A percentile compares a stretch with the other conserved stretches of the same genome.
phyloP scores from a whole-genome alignment of 1,140 invertebrate genomes.

The Temnothorax nylanderi region DNA sequence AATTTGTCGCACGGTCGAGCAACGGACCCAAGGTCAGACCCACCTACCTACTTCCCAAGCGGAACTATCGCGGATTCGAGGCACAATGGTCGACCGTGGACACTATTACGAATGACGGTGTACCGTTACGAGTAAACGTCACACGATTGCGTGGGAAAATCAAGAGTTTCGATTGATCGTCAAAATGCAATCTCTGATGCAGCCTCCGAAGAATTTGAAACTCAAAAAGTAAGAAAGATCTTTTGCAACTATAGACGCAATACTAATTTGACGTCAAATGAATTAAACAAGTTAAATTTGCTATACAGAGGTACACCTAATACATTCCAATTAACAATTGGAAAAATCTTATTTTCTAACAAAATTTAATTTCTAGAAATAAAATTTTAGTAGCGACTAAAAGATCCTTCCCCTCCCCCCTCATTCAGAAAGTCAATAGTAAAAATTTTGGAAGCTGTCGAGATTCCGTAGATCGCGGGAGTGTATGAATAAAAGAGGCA shows the following conservation, averaged over 20 bases:
- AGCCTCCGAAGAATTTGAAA: background rate
- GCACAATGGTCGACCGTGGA: conserved; percentile 66
- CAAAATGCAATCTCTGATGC: background rate
- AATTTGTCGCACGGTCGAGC: conserved; percentile 65
- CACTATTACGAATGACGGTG: conserved; percentile 62
- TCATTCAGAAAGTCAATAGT: background rate
- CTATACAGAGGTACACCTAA: background rate
- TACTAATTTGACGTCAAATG: too few species aligned
- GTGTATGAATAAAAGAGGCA: background rate
- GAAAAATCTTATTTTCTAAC: background rate
- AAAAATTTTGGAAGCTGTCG: background rate
- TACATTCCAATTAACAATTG: background rate
- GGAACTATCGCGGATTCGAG: conserved; percentile 70
- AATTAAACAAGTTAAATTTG: background rate
- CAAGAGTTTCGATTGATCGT: background rate
- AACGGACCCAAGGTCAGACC: conserved; percentile 71
- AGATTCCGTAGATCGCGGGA: background rate
- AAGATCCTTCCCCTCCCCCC: background rate
- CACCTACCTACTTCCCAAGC: conserved; percentile 74
- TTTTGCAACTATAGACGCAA: too few species aligned
- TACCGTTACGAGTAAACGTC: conserved; percentile 66
- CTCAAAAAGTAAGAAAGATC: too few species aligned
- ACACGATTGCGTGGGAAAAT: conserved; percentile 65
- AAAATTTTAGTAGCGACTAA: background rate
- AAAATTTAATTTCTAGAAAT: background rate